Base-by-base conservation (phyloP, 2,113 vertebrate species). In the Indicator indicator region DNA sequence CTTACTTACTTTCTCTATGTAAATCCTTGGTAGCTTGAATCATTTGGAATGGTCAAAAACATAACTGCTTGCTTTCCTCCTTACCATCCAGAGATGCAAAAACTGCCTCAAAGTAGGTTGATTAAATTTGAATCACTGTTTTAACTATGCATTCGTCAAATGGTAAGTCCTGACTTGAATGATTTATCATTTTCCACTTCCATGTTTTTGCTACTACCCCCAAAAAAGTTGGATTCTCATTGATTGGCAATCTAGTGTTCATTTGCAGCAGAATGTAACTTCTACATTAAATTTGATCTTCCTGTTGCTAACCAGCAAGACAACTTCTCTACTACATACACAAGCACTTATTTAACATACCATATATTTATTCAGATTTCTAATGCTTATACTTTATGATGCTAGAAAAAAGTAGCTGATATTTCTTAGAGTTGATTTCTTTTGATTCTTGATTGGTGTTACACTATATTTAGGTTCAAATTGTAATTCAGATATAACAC, bases 241-340 rank as follows among this genome's bases (percentile, higher is more conserved):
- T 91, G 62, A 81, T 56, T 78, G 77, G 67, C 14, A 62, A 36
- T 44, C 30, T 30, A 50, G 48, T 16, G 11, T 12, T 71, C 62
- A 69, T 65, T 48, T 82, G 48, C 27, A 82, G 40, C 42, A 82
- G 33, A 91, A 88, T 2, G 12, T 4, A 38, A 19, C 26, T 5
- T 74, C 76, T 36, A 18, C 10, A 21, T 64, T 78, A 83, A 55
- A 56, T 9, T 86, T 14, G 4, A 12, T 19, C n/a, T 64, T 89
- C 70, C 30, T 84, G 80, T 52, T 63, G 46, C 24, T 82, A 55
- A 89, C 72, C 54, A 91, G n/a, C 36, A 55, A 71, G 32, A 56
- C 3, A 30, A 0, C 0, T 67, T 63, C 30, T 70, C 46, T 46
- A 46, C 6, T 58, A 27, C 28, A 28, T 33, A 38, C 3, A 36